phyloP scores from a whole-genome alignment of 2,797 vertebrate species.

The Esox lucius region DNA sequence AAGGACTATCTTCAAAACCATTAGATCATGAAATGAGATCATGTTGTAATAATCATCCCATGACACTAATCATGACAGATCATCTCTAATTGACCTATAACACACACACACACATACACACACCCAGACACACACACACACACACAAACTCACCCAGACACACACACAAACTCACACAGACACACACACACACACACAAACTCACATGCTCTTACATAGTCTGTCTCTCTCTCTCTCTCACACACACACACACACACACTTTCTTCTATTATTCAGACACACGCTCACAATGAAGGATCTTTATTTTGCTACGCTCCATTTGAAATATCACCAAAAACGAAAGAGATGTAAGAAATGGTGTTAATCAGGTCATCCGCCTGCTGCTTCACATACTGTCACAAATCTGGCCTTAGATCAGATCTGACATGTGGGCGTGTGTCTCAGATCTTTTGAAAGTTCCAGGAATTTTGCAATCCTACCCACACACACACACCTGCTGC shows the following conservation, averaged over 20 bases:
- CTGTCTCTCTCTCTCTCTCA: not conserved
- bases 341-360: constrained; percentile 14
- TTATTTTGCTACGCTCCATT: constrained; percentile 31
- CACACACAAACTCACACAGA: constrained; percentile 61
- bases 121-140: constrained; percentile 49
- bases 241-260: not conserved
- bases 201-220: not conserved
- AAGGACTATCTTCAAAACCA: constrained; percentile 51
- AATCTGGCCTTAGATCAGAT: constrained; percentile 15
- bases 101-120: constrained; percentile 52
- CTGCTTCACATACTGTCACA: constrained; percentile 13
- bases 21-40: constrained; percentile 71
- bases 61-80: constrained; percentile 62
- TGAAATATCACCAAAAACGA: constrained; percentile 27
- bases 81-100: constrained; percentile 53
- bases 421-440: constrained; percentile 31
- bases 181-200: constrained; percentile 14
- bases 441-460: not conserved
- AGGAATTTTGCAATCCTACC: no score
- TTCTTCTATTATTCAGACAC: not conserved
- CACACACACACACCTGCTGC: no score
- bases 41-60: constrained; percentile 63
- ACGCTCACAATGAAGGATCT: constrained; percentile 12
- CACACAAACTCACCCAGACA: not conserved
- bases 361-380: not conserved